Evolutionary conservation across 2,113 vertebrate species (phyloP).

Genomic region (human (Homo sapiens)): DNA sequence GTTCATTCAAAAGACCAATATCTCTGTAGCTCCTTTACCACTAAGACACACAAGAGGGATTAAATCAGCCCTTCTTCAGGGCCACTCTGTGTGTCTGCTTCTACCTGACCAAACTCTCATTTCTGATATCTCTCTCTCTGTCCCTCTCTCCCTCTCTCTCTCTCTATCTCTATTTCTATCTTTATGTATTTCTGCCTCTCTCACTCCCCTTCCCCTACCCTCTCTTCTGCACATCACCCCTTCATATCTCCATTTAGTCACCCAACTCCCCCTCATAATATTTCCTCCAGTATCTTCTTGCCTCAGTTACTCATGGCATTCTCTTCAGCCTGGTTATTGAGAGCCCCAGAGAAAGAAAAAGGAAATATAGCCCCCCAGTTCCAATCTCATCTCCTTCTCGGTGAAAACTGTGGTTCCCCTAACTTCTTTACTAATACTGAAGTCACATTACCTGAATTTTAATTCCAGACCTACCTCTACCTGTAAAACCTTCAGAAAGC

Average conservation of each 20-base stretch:
- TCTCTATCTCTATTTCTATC: not conserved
- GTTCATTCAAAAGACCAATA: not conserved
- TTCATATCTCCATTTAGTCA: not conserved
- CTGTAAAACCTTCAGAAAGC: not conserved
- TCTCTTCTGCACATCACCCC: not conserved
- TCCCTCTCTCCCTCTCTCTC: not conserved
- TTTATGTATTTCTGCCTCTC: not conserved
- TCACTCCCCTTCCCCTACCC: not conserved
- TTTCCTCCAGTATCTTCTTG: not conserved
- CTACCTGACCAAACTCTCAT: not conserved
- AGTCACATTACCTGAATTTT: not conserved
- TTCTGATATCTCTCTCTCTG: not conserved
- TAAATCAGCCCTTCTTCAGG: not conserved
- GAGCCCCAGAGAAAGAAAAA: not conserved
- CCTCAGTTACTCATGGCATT: not conserved
- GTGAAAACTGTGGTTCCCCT: not conserved
- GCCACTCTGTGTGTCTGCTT: not conserved
- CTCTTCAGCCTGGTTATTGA: not conserved
- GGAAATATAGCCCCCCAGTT: fast-evolving
- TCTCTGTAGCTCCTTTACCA: not conserved
- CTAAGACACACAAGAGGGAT: not conserved
- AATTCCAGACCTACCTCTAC: not conserved
- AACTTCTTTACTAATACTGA: not conserved
- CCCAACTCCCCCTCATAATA: not conserved
- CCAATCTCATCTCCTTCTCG: not conserved